Conservation (phyloP, 2,797 vertebrate genomes). For the Setipinna tenuifilis region DNA sequence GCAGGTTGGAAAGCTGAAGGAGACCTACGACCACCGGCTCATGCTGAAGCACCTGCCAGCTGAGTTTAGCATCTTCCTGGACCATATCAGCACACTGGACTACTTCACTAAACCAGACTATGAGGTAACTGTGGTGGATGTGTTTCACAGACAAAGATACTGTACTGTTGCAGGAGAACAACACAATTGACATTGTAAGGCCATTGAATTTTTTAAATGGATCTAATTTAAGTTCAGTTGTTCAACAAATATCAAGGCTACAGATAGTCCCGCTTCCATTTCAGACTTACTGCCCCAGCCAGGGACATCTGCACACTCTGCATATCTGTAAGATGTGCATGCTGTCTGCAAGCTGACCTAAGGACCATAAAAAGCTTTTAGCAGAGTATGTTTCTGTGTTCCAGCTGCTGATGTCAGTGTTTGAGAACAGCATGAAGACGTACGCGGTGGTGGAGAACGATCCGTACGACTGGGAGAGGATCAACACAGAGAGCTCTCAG, state of each 20-base stretch:
- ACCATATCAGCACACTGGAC: constrained; percentile 92
- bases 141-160: neutral
- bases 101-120: constrained; percentile 99
- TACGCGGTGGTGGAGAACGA: constrained; percentile 95
- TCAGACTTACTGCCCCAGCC: neutral
- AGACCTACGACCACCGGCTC: constrained; percentile 92
- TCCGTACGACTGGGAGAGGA: constrained; percentile 97
- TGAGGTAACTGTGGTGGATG: constrained; percentile 77
- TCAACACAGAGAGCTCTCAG: constrained; percentile 85
- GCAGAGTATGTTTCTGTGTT: constrained; percentile 6
- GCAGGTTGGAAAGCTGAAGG: constrained; percentile 97
- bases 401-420: constrained; percentile 94
- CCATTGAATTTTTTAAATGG: neutral
- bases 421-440: constrained; percentile 96
- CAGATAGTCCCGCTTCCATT: neutral
- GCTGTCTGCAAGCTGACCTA: neutral
- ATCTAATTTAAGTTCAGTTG: neutral
- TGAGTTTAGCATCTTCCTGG: constrained; percentile 92
- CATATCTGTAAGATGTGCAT: neutral
- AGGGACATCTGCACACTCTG: neutral
- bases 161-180: neutral
- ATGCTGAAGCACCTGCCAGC: constrained; percentile 97
- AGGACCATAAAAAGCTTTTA: neutral
- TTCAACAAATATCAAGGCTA: neutral
- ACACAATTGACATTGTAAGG: neutral